Evolutionary conservation across 1,140 invertebrate species (phyloP), one percentile per base, ranked within the genome.

Genomic region (Dendrolimus kikuchii): DNA sequence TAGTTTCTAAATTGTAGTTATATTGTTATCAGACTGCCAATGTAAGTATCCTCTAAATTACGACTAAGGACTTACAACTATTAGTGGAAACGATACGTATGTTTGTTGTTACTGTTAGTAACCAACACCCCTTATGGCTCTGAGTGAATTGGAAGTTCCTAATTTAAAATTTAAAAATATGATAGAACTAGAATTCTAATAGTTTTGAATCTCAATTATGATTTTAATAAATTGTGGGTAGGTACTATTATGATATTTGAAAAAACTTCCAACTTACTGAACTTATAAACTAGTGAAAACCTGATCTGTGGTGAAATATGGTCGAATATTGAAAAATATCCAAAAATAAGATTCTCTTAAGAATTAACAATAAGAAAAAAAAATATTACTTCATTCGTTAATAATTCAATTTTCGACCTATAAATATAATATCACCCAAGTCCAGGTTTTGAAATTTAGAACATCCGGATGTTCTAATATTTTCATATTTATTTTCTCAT

Each of bases 121-220:
- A 81, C 82, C 82, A 86, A 86, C 82, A 86, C 82, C 82, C 82
- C 82, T 82, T 55, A 71, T 84, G 82, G 82, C 82, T 84, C 80
- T 72, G 64, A 73, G 82, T 65, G 76, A 74, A 64, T 70, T 86
- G 80, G 79, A 84, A 82, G 79, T 70, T 23, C 23, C 23, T 23
- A 23, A 23, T 23, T 81, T 81, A 67, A 56, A 55, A 68, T 63
- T 65, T 57, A 54, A 60, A 70, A 68, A 74, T 62, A 57, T 62
- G 39, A 63, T 56, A 55, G 56, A 55, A 58, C 41, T 59, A 57
- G 56, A 62, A 60, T 62, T 49, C 60, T 64, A 57, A 57, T 7
- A 38, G 23, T 38, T 37, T 51, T 38, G 40, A 39, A 51, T 42
- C 40, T 51, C 8, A 37, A 10, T 46, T 49, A 47, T 53, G 40